These are phyloP conservation scores for Meloe dianella DNA, from an alignment of 2,888 invertebrate species.

Conservation along the genomic window DNA sequence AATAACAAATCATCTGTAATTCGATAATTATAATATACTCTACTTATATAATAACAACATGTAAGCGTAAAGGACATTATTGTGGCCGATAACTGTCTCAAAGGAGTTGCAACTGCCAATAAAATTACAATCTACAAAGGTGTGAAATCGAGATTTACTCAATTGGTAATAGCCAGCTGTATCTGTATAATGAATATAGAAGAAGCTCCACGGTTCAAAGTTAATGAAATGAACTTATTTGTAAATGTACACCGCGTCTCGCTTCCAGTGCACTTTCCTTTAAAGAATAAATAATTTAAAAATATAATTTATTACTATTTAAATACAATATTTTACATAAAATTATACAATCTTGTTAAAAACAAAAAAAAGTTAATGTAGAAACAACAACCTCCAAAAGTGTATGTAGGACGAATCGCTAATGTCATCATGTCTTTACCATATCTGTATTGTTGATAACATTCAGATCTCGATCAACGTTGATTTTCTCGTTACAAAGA, in stretches of 20 bases:
- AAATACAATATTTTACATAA: conserved; percentile 10
- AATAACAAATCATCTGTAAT: background rate
- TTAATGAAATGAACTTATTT: conserved; percentile 13
- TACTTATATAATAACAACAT: background rate
- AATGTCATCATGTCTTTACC: conserved; percentile 19
- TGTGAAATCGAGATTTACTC: conserved; percentile 20
- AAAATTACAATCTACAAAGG: conserved; percentile 34
- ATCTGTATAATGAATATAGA: conserved; percentile 18
- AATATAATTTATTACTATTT: conserved; percentile 3
- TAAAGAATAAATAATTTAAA: background rate
- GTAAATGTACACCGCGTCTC: background rate
- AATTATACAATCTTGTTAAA: conserved; percentile 13
- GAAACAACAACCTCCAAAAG: conserved; percentile 20
- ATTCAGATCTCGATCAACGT: conserved; percentile 24
- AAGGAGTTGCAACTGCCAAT: conserved; percentile 33
- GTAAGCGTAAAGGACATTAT: conserved; percentile 26
- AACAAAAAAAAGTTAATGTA: conserved; percentile 9
- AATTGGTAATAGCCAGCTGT: conserved; percentile 24
- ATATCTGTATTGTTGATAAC: conserved; percentile 19
- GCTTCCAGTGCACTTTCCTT: no score
- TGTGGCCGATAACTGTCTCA: conserved; percentile 28
- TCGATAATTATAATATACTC: background rate
- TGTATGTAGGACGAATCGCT: conserved; percentile 21
- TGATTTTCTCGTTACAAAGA: conserved; percentile 44
- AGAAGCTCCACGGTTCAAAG: conserved; percentile 18